A percentile compares a stretch with the other conserved stretches of the same genome.
Evolutionary conservation across 2,888 invertebrate genomes (phyloP).

Genomic region (Ectropis crepuscularia): DNA sequence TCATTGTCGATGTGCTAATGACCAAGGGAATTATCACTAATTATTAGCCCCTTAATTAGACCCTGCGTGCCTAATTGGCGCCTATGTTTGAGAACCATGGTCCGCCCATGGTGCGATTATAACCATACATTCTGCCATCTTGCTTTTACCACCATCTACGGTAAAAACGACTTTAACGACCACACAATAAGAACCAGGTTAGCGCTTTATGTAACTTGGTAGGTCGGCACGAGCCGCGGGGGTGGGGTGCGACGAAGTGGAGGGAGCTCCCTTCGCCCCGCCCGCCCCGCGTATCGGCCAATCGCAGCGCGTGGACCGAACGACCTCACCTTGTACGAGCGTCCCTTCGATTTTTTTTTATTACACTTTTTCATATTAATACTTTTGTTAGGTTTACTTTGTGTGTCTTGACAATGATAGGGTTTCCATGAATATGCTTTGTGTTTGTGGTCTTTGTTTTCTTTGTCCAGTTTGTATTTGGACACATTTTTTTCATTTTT

Average conservation of each 20-base stretch:
- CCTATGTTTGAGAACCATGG: constrained; percentile 72
- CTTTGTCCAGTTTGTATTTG: constrained; percentile 1
- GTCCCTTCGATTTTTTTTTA: constrained; percentile 75
- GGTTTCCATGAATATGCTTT: constrained; percentile 16
- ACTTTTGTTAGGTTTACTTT: constrained; percentile 55
- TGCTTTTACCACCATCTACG: constrained; percentile 46
- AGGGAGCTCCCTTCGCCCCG: constrained; percentile 73
- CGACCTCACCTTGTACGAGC: constrained; percentile 80
- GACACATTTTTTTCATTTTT: no score
- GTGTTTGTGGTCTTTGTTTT: constrained; percentile 12
- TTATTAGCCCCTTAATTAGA: constrained; percentile 70
- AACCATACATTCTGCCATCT: constrained; percentile 69
- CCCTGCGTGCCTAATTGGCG: constrained; percentile 77
- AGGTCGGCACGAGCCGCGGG: constrained; percentile 63
- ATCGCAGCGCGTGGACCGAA: constrained; percentile 66
- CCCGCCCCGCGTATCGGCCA: constrained; percentile 74
- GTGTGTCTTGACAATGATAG: constrained; percentile 29
- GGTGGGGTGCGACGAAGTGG: constrained; percentile 72
- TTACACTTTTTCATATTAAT: constrained; percentile 58
- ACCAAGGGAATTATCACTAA: constrained; percentile 56
- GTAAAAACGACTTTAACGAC: constrained; percentile 58
- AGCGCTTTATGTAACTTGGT: constrained; percentile 64
- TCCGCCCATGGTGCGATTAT: constrained; percentile 82
- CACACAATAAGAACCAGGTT: constrained; percentile 54
- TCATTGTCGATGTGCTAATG: constrained; percentile 37